phyloP scores from a whole-genome alignment of 2,888 invertebrate species.

The Spilosoma lubricipeda region DNA sequence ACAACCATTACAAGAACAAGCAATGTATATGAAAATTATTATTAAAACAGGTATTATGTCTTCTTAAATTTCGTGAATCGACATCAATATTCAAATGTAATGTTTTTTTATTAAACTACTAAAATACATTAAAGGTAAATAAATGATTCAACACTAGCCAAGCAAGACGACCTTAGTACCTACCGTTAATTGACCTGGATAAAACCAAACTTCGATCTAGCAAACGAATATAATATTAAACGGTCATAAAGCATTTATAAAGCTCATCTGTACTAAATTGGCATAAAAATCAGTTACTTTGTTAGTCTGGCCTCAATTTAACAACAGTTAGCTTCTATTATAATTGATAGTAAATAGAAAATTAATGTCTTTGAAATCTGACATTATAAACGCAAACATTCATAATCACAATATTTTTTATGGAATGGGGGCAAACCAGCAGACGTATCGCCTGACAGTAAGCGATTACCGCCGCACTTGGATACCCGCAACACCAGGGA shows the following conservation, averaged over 20 bases:
- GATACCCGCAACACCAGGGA: no score
- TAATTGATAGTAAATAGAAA: neutral
- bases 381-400: neutral
- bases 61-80: no score
- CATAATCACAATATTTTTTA: no score
- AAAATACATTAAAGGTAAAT: no score
- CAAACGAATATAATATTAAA: neutral
- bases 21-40: no score
- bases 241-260: neutral
- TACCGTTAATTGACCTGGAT: neutral
- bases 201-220: neutral
- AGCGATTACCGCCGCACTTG: no score
- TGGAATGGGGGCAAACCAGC: no score
- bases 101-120: no score
- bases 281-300: neutral
- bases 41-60: no score
- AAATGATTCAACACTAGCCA: neutral
- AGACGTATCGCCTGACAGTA: no score
- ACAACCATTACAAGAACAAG: no score
- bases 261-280: neutral
- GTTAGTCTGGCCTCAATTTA: neutral
- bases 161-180: neutral
- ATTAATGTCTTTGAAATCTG: neutral
- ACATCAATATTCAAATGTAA: no score
- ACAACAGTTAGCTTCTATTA: neutral